Conservation (phyloP, 2,888 invertebrate genomes). For the Polymixis flavicincta region DNA sequence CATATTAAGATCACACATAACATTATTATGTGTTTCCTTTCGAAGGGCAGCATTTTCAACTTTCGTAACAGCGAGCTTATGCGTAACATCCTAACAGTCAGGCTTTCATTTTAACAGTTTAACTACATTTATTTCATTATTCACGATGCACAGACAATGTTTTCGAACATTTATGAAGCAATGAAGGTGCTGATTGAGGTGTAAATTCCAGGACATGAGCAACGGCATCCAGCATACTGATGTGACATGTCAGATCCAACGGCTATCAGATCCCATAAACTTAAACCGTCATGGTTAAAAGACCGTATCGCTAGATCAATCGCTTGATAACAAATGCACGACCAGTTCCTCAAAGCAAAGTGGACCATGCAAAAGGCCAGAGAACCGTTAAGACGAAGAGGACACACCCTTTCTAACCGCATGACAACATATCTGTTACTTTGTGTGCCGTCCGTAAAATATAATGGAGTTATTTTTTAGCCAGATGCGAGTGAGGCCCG, state of each 20-base stretch:
- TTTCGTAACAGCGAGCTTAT: not conserved
- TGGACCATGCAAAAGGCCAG: constrained; percentile 5
- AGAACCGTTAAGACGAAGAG: constrained; percentile 10
- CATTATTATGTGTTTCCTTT: not conserved
- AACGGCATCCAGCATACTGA: not conserved
- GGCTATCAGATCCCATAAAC: not conserved
- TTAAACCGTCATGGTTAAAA: not conserved
- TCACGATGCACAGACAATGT: no score
- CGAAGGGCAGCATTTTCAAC: not conserved
- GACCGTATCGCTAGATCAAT: no score
- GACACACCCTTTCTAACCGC: constrained; percentile 45
- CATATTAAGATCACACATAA: not conserved
- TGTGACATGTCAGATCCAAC: not conserved
- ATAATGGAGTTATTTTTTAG: constrained; percentile 61
- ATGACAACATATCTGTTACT: constrained; percentile 54
- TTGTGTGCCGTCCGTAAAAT: constrained; percentile 43
- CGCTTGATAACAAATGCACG: not conserved
- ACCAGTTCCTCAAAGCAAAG: constrained; percentile 1
- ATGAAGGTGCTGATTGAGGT: no score
- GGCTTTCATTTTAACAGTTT: no score
- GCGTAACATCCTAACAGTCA: no score
- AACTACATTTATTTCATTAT: no score
- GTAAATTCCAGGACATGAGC: not conserved
- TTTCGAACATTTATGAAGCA: no score
- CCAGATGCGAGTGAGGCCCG: constrained; percentile 54